Evolutionary conservation across 2,888 invertebrate species (phyloP).

Genomic region (Hemicrepidius hirtus): DNA sequence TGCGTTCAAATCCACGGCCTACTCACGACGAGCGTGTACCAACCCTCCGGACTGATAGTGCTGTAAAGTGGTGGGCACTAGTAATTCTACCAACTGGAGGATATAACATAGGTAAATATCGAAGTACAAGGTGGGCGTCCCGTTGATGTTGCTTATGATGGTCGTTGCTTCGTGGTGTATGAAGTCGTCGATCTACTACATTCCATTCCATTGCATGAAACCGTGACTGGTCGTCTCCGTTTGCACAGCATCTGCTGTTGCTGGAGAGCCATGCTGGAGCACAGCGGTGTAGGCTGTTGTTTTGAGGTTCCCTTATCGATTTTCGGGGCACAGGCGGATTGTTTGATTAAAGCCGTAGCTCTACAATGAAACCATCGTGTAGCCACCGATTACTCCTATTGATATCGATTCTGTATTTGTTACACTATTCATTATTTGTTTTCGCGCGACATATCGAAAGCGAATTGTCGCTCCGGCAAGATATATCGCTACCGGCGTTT

Average conservation of each 20-base stretch:
- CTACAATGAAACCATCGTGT: conserved; percentile 39
- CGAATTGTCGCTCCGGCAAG: background rate
- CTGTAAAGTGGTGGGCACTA: conserved; percentile 14
- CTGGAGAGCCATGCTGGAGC: conserved; percentile 35
- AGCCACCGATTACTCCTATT: conserved; percentile 32
- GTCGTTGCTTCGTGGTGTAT: conserved; percentile 23
- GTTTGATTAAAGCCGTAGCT: conserved; percentile 47
- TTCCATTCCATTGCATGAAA: conserved; percentile 33
- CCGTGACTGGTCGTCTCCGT: conserved; percentile 32
- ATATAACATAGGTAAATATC: conserved; percentile 33
- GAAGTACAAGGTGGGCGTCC: conserved; percentile 5
- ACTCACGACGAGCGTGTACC: conserved; percentile 9
- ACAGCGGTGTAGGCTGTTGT: conserved; percentile 38
- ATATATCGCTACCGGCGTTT: conserved; percentile 8
- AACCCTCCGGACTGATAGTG: conserved; percentile 19
- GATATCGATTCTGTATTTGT: conserved; percentile 27
- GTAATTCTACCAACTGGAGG: conserved; percentile 18
- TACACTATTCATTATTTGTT: conserved; percentile 20
- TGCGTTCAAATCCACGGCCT: conserved; percentile 16
- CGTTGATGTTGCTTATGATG: conserved; percentile 23
- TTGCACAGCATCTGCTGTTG: conserved; percentile 36
- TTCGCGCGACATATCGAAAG: conserved; percentile 8
- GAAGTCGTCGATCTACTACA: conserved; percentile 27
- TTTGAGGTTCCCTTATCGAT: conserved; percentile 51
- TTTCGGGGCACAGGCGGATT: conserved; percentile 49